Conservation (phyloP, 2,113 vertebrate species). For the Anolis sagrei region DNA sequence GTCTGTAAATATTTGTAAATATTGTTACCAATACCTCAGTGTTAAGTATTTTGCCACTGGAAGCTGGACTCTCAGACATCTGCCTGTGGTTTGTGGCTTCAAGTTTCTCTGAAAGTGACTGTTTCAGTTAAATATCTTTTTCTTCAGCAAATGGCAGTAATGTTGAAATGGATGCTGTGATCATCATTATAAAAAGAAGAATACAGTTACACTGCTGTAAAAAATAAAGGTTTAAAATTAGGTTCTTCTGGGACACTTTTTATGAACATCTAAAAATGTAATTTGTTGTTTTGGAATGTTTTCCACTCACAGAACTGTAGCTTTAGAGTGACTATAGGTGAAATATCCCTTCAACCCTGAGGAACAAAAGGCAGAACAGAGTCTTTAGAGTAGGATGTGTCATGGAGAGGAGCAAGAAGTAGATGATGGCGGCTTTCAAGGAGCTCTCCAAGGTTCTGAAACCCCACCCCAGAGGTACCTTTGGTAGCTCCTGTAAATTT, state of each 20-base stretch:
- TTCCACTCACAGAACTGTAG: neutral
- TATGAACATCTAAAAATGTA: neutral
- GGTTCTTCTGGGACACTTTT: neutral
- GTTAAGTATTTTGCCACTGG: neutral
- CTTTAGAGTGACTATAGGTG: neutral
- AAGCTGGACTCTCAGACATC: neutral
- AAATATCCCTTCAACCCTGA: neutral
- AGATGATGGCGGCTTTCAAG: neutral
- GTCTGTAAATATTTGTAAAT: slow-evolving; percentile 29
- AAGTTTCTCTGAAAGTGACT: neutral
- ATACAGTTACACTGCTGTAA: neutral
- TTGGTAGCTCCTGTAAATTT: too few relatives aligned
- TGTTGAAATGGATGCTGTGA: neutral
- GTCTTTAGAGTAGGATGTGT: neutral
- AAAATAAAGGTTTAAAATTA: slow-evolving; percentile 19
- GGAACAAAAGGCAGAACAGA: neutral
- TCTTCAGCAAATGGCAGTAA: slow-evolving; percentile 6
- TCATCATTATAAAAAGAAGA: neutral
- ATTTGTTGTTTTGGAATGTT: neutral
- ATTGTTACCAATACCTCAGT: slow-evolving; percentile 23
- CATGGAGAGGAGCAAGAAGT: neutral
- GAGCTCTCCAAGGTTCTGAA: neutral
- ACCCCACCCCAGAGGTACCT: too few relatives aligned
- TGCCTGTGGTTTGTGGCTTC: neutral
- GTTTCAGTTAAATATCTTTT: slow-evolving; percentile 5